A percentile compares a stretch with the other conserved stretches of the same genome.
Conservation (phyloP, 2,113 vertebrate genomes). For the Spizaetus ornatus region DNA sequence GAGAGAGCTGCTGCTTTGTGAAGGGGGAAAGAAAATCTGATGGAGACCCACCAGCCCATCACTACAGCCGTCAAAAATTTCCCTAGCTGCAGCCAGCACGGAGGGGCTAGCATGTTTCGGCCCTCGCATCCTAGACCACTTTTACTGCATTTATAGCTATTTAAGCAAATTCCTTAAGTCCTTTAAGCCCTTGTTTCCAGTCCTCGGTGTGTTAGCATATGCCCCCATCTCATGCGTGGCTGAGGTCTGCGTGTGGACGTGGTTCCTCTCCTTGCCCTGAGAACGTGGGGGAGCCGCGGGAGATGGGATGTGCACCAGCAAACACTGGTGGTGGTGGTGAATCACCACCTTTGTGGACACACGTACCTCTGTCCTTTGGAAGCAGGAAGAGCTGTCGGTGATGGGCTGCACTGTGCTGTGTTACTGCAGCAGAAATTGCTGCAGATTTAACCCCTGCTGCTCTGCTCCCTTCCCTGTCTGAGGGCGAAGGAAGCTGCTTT, state of each 20-base stretch:
- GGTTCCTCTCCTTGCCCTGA: not conserved
- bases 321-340: accelerated
- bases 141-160: not conserved
- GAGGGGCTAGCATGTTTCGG: not conserved
- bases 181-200: not conserved
- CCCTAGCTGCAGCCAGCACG: not conserved
- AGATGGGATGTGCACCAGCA: not conserved
- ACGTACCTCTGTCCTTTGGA: not conserved
- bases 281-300: accelerated
- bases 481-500: not conserved
- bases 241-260: not conserved
- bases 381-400: not conserved
- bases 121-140: not conserved
- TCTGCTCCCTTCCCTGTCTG: not conserved
- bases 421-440: not conserved
- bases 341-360: not conserved
- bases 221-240: accelerated
- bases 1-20: not conserved
- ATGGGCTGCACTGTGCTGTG: not conserved
- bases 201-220: accelerated
- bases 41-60: no score
- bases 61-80: not conserved
- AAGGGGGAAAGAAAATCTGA: not conserved
- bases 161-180: not conserved
- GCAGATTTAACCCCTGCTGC: not conserved